A percentile compares a stretch with the other conserved stretches of the same genome.
phyloP scores from a whole-genome alignment of 2,888 invertebrate species.

The Drosophila lutescens region DNA sequence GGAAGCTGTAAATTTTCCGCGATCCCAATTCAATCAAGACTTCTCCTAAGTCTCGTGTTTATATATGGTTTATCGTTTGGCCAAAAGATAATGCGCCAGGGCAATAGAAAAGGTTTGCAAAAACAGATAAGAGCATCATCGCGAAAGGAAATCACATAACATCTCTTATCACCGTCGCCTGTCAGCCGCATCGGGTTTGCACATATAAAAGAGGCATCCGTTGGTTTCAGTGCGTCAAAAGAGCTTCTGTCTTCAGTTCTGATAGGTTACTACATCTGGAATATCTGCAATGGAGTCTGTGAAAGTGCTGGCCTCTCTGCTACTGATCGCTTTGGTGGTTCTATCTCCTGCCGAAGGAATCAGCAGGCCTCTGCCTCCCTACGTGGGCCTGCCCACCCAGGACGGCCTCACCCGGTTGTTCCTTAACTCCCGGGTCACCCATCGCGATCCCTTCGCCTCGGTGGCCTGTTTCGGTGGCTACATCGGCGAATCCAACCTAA shows the following conservation, averaged over 20 bases:
- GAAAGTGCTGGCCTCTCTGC: constrained; percentile 28
- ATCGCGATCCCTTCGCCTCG: constrained; percentile 66
- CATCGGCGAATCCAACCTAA: constrained; percentile 66
- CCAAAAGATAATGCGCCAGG: constrained; percentile 40
- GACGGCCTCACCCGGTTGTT: constrained; percentile 73
- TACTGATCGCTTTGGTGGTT: constrained; percentile 18
- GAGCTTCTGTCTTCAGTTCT: constrained; percentile 27
- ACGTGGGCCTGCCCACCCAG: constrained; percentile 65
- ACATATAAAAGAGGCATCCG: constrained; percentile 60
- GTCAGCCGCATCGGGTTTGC: constrained; percentile 31
- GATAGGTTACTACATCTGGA: background rate
- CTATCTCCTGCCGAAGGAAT: constrained; percentile 32
- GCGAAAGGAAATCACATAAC: constrained; percentile 50
- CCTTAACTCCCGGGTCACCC: constrained; percentile 66
- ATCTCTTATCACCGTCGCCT: constrained; percentile 36
- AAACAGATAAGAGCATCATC: constrained; percentile 48
- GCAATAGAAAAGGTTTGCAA: constrained; percentile 40
- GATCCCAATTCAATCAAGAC: constrained; percentile 29
- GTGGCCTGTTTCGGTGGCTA: constrained; percentile 76
- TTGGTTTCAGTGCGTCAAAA: constrained; percentile 71
- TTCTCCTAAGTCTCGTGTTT: constrained; percentile 17
- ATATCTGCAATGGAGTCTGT: constrained; percentile 8
- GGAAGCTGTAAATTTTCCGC: constrained; percentile 1
- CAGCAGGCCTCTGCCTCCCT: constrained; percentile 60
- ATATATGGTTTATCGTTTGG: constrained; percentile 17